Evolutionary conservation across 2,113 vertebrate species (phyloP).

Genomic region (Rhea pennata): DNA sequence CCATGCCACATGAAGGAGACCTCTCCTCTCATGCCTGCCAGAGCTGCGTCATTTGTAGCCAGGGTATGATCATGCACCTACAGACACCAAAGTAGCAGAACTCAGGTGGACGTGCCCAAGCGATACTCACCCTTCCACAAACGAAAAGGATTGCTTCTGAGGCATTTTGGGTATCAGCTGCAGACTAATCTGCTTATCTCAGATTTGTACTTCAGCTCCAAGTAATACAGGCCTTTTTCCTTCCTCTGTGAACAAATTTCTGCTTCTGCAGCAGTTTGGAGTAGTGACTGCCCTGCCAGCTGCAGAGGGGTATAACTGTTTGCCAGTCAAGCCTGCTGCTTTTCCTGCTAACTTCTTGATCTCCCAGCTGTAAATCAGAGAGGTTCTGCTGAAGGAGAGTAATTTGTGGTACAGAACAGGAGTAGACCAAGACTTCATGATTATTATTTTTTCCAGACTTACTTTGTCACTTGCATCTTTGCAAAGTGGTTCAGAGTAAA

Average conservation of each 20-base stretch:
- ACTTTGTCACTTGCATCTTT: neutral
- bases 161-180: neutral
- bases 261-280: neutral
- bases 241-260: neutral
- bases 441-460: neutral
- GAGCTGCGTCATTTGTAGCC: neutral
- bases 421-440: neutral
- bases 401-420: neutral
- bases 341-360: neutral
- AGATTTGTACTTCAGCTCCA: neutral
- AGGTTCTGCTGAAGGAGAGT: neutral
- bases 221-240: neutral
- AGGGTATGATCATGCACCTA: neutral
- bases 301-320: neutral
- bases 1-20: accelerated
- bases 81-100: neutral
- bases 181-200: neutral
- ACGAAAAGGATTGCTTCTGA: neutral
- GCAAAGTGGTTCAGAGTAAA: neutral
- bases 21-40: neutral
- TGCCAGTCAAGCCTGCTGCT: neutral
- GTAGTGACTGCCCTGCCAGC: accelerated
- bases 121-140: neutral
- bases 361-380: neutral
- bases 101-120: neutral